These are phyloP conservation scores for Acronicta alni DNA, from an alignment of 2,888 invertebrate species.

Conservation along the genomic window DNA sequence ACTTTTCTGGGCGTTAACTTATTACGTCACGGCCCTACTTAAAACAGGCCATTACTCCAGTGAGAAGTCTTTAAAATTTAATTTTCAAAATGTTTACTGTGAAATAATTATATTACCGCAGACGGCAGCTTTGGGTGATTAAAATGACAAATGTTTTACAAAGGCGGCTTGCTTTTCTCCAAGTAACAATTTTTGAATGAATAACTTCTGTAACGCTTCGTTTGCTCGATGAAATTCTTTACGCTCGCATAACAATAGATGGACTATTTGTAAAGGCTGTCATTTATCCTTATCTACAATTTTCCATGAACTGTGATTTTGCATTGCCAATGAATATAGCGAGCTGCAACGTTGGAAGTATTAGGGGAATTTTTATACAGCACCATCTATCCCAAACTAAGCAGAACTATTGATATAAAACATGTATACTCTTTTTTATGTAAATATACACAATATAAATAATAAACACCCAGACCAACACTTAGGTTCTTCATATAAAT, in stretches of 20 bases:
- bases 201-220: conserved; percentile 57
- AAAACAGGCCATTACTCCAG: conserved; percentile 62
- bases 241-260: conserved; percentile 43
- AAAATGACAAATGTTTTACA: conserved; percentile 72
- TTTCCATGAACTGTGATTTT: conserved; percentile 7
- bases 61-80: conserved; percentile 73
- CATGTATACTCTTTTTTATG: too few relatives aligned
- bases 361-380: too few relatives aligned
- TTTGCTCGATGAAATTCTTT: conserved; percentile 52
- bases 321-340: neutral
- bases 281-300: conserved; percentile 8
- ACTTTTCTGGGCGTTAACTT: conserved; percentile 50
- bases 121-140: conserved; percentile 71
- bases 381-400: too few relatives aligned
- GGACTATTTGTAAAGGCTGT: conserved; percentile 30
- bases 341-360: too few relatives aligned
- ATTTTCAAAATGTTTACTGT: conserved; percentile 78
- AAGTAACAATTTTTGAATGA: conserved; percentile 61
- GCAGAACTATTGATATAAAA: too few relatives aligned
- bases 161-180: conserved; percentile 56
- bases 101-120: conserved; percentile 78
- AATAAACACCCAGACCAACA: too few relatives aligned
- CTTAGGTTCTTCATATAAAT: too few relatives aligned
- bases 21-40: conserved; percentile 57
- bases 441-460: too few relatives aligned